These are phyloP conservation scores for Anguilla rostrata DNA, from an alignment of 2,113 vertebrate genomes.

Conservation along the genomic window DNA sequence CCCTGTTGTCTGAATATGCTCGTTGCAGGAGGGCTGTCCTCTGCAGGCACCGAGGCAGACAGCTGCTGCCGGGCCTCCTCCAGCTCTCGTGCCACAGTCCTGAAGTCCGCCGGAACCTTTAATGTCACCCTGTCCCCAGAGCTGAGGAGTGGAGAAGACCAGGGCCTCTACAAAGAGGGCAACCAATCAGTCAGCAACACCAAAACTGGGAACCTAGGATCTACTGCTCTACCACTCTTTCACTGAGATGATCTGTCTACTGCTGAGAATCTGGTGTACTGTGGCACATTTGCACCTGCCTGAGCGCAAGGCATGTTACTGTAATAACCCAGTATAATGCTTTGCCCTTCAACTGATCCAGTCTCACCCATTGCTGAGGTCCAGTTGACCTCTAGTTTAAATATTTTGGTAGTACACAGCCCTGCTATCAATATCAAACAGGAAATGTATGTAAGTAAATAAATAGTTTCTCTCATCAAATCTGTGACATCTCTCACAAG, in stretches of 20 bases:
- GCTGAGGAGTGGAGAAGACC: slow-evolving; percentile 53
- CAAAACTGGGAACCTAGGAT: background rate
- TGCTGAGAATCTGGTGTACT: too few relatives aligned
- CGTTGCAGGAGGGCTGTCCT: background rate
- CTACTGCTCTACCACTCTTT: background rate
- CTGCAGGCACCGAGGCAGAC: slow-evolving; percentile 7
- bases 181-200: background rate
- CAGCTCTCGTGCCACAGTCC: slow-evolving; percentile 59
- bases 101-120: slow-evolving; percentile 57
- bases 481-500: too few relatives aligned
- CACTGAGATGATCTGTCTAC: background rate
- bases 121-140: slow-evolving; percentile 26
- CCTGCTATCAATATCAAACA: too few relatives aligned
- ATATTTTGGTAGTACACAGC: too few relatives aligned
- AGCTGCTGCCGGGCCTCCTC: slow-evolving; percentile 47
- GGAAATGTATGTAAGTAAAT: too few relatives aligned
- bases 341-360: too few relatives aligned
- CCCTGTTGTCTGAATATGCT: background rate
- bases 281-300: too few relatives aligned
- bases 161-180: slow-evolving; percentile 42
- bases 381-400: too few relatives aligned
- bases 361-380: too few relatives aligned
- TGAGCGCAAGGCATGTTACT: too few relatives aligned
- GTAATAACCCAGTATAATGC: too few relatives aligned
- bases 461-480: too few relatives aligned